Evolutionary conservation across 92 coral and sea anemone species (phyloP), one percentile per base, ranked within the genome.

Genomic region (Palythoa grandiflora): DNA sequence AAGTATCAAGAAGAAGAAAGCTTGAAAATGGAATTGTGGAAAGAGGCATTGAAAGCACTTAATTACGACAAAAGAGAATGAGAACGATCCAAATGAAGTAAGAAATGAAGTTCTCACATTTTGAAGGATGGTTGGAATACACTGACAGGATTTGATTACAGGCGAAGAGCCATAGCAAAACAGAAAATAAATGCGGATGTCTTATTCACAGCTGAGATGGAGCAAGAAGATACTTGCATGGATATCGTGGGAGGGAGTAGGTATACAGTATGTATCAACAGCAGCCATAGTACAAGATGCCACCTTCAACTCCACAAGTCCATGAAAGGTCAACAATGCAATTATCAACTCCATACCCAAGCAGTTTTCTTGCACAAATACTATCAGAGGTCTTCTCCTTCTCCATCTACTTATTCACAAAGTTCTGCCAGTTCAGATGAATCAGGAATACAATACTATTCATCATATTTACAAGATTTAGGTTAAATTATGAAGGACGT

Each of bases 141-240:
- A 38, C 83, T 87, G 19, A 59, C 83, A 52, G 68, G 87, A 71
- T 86, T 90, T 72, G 61, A 73, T 80, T 44, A 54, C 38, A 85
- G 35, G 87, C 90, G 77, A 77, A 40, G 88, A 68, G 68, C 76
- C 37, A 77, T 87, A 75, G 78, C 90, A 1, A 77, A 74, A 55
- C 63, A 78, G 50, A 65, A 19, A 71, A 90, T 86, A 47, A 78
- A 66, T 89, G 92, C n/a, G n/a, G n/a, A 85, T 86, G 89, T 85
- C 19, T 83, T 84, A 65, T 89, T 89, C 71, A 85, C 85, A 68
- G 85, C 71, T 59, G 89, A 89, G 40, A 68, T 89, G 89, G 92
- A 77, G 39, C 83, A 47, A 71, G 75, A 63, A 61, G 86, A 63
- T 66, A 68, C 63, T 36, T 20, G 54, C 54, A 73, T 73, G 77